Percentiles rank a stretch among this genome's conserved stretches.
Conservation (phyloP, 2,888 invertebrate species). For the Mesoligia furuncula region DNA sequence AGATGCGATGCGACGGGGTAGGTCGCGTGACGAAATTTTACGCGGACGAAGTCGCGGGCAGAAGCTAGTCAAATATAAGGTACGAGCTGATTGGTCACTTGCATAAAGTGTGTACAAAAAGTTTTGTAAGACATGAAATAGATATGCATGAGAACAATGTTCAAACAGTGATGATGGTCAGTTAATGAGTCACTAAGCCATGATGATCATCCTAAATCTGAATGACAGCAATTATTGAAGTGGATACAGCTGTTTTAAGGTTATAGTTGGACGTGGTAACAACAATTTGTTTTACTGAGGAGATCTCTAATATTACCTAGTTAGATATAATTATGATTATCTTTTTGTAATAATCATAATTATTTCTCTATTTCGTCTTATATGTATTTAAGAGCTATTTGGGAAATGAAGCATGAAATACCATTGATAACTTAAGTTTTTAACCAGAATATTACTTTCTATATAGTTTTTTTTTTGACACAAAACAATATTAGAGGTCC, state of each 20-base stretch:
- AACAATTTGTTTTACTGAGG: neutral
- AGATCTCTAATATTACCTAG: neutral
- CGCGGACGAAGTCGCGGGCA: too few species aligned
- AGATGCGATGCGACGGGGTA: too few species aligned
- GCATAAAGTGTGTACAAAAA: conserved; percentile 1
- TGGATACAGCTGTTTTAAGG: neutral
- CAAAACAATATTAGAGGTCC: neutral
- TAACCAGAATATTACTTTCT: neutral
- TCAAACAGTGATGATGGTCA: neutral
- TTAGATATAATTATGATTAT: neutral
- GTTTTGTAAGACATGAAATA: neutral
- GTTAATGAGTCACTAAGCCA: neutral
- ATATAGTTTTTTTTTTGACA: neutral
- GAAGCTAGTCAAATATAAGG: neutral
- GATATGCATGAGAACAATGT: neutral
- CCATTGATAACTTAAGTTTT: neutral
- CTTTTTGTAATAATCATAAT: neutral
- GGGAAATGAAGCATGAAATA: neutral
- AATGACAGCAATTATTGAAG: conserved; percentile 13
- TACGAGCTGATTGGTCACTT: neutral
- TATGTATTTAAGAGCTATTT: neutral
- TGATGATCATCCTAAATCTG: conserved; percentile 19
- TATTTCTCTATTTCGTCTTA: neutral
- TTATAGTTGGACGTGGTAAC: neutral
- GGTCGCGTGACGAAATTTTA: too few species aligned